These are phyloP conservation scores for Amniataba percoides DNA, from an alignment of 2,797 vertebrate species.

Conservation along the genomic window DNA sequence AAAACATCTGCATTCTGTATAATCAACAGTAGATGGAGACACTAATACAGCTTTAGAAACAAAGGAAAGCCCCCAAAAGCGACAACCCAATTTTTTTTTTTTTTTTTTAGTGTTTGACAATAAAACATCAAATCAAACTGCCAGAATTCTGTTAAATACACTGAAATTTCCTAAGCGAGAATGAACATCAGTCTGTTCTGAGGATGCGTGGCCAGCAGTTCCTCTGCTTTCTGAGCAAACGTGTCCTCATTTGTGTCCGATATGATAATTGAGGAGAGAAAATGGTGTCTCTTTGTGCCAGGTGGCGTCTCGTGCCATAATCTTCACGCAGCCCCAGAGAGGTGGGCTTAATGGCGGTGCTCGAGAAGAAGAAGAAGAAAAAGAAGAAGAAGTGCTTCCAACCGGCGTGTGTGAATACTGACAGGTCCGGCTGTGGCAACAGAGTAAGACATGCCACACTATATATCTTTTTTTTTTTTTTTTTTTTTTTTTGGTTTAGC, in stretches of 20 bases:
- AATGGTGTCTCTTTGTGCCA: background rate
- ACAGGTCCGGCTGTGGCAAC: background rate
- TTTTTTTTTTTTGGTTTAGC: conserved; percentile 48
- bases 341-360: background rate
- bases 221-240: conserved; percentile 25
- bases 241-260: conserved; percentile 33
- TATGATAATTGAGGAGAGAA: conserved; percentile 1
- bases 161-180: conserved; percentile 22
- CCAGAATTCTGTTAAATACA: conserved; percentile 36
- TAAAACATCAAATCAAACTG: conserved; percentile 50
- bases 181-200: conserved; percentile 33
- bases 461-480: conserved; percentile 36
- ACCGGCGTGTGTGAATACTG: conserved; percentile 6
- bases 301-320: background rate
- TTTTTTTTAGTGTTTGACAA: conserved; percentile 48
- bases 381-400: conserved; percentile 9
- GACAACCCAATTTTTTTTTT: background rate
- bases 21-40: conserved; percentile 66
- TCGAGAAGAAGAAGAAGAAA: conserved; percentile 5
- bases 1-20: conserved; percentile 41
- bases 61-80: conserved; percentile 36
- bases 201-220: conserved; percentile 13
- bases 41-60: conserved; percentile 51
- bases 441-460: conserved; percentile 4
- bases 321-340: conserved; percentile 11